A percentile compares a stretch with the other conserved stretches of the same genome.
These are phyloP conservation scores for Clarias gariepinus DNA, from an alignment of 2,113 vertebrate genomes.

Conservation along the genomic window DNA sequence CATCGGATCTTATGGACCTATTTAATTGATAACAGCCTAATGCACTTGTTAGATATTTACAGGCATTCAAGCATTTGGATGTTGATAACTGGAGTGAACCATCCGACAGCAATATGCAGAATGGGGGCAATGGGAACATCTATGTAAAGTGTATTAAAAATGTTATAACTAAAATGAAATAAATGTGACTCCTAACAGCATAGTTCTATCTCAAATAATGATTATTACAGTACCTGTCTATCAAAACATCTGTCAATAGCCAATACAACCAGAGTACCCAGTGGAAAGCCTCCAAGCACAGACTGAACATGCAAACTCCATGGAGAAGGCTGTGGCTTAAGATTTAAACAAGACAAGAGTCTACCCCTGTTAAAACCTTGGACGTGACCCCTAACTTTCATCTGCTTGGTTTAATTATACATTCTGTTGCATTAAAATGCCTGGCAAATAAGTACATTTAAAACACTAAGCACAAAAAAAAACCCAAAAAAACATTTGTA, in stretches of 20 bases:
- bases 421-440: neutral
- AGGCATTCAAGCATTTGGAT: neutral
- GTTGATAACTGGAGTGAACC: neutral
- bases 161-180: neutral
- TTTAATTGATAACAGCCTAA: neutral
- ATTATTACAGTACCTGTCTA: neutral
- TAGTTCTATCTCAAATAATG: neutral
- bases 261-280: too few species aligned
- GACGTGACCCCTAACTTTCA: neutral
- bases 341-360: too few species aligned
- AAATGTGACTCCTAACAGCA: too few species aligned
- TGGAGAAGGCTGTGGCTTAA: too few species aligned
- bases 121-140: neutral
- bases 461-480: neutral
- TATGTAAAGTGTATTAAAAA: neutral
- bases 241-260: too few species aligned
- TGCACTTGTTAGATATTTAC: neutral
- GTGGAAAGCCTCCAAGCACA: too few species aligned
- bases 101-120: neutral
- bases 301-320: too few species aligned
- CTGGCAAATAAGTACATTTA: neutral
- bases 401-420: neutral
- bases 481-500: too few species aligned
- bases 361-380: too few species aligned
- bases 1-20: neutral